A percentile compares a stretch with the other conserved stretches of the same genome.
Evolutionary conservation across 2,113 vertebrate genomes (phyloP).

Genomic region (Myanophis thanlyinensis): DNA sequence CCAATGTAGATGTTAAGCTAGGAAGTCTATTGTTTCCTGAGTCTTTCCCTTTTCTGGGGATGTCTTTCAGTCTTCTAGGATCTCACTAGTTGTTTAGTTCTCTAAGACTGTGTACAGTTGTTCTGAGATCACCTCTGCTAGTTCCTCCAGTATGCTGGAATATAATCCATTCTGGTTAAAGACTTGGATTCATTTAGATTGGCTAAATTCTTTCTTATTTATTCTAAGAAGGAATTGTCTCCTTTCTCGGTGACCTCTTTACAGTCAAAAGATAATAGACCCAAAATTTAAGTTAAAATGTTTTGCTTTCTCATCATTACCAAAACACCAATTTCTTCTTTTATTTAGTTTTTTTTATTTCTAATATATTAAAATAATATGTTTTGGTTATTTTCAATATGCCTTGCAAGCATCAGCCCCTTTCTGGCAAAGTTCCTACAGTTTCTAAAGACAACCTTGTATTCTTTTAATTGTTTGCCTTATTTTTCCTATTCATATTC

Average conservation of each 20-base stretch:
- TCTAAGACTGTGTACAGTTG: too few relatives aligned
- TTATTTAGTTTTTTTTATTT: background rate
- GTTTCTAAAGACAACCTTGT: too few relatives aligned
- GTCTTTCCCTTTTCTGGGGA: too few relatives aligned
- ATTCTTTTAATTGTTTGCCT: too few relatives aligned
- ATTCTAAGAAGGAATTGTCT: background rate
- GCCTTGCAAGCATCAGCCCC: too few relatives aligned
- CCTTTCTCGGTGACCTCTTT: background rate
- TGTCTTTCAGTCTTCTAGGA: too few relatives aligned
- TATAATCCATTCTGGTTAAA: background rate
- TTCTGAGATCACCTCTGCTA: too few relatives aligned
- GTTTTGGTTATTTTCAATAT: background rate
- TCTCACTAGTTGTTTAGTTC: too few relatives aligned
- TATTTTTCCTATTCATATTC: too few relatives aligned
- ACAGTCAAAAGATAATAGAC: background rate
- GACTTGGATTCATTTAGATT: background rate
- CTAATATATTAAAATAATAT: background rate
- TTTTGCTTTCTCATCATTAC: background rate
- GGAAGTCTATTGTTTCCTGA: too few relatives aligned
- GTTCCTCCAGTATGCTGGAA: background rate
- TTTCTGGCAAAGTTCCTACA: too few relatives aligned
- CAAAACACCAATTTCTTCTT: background rate
- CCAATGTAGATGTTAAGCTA: too few relatives aligned
- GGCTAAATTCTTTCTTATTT: background rate
- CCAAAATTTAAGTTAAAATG: background rate